Percentiles rank a stretch among this genome's conserved stretches.
These are phyloP conservation scores for Holocentrus rufus DNA, from an alignment of 2,797 vertebrate species.

Conservation along the genomic window DNA sequence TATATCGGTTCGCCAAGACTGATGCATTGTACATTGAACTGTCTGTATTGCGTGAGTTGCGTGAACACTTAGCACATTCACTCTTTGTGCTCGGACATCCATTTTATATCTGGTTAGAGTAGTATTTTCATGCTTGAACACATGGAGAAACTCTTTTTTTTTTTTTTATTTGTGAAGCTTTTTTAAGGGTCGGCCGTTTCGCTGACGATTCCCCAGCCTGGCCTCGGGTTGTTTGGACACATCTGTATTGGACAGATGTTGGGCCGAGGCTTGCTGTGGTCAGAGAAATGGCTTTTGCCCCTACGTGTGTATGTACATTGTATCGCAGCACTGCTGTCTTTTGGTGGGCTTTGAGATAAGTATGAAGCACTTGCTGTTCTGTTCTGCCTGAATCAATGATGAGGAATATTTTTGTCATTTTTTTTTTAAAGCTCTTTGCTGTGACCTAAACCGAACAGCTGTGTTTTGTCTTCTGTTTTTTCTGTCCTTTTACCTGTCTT, in stretches of 20 bases:
- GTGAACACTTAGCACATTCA: conserved; percentile 39
- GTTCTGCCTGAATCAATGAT: conserved; percentile 74
- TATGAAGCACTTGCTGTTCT: conserved; percentile 81
- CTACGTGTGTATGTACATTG: conserved; percentile 59
- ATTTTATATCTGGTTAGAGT: conserved; percentile 59
- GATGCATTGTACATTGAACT: conserved; percentile 19
- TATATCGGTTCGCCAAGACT: conserved; percentile 11
- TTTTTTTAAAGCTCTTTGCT: conserved; percentile 67
- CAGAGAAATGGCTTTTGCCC: conserved; percentile 10
- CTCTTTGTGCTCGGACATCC: conserved; percentile 28
- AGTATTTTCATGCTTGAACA: conserved; percentile 54
- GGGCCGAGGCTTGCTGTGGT: conserved; percentile 30
- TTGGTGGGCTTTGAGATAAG: conserved; percentile 61
- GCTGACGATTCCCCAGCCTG: conserved; percentile 33
- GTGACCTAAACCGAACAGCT: conserved; percentile 59
- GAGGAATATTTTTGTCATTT: conserved; percentile 45
- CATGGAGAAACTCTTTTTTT: conserved; percentile 25
- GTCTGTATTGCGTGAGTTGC: conserved; percentile 54
- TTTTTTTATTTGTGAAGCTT: conserved; percentile 55
- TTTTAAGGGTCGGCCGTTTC: conserved; percentile 46
- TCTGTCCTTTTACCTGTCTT: conserved; percentile 63
- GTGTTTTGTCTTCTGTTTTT: conserved; percentile 57
- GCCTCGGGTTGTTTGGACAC: conserved; percentile 9
- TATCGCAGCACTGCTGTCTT: conserved; percentile 71
- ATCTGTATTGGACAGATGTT: conserved; percentile 15